A percentile compares a stretch with the other conserved stretches of the same genome.
phyloP scores from a whole-genome alignment of 2,888 invertebrate species.

The Clusia tigrina region DNA sequence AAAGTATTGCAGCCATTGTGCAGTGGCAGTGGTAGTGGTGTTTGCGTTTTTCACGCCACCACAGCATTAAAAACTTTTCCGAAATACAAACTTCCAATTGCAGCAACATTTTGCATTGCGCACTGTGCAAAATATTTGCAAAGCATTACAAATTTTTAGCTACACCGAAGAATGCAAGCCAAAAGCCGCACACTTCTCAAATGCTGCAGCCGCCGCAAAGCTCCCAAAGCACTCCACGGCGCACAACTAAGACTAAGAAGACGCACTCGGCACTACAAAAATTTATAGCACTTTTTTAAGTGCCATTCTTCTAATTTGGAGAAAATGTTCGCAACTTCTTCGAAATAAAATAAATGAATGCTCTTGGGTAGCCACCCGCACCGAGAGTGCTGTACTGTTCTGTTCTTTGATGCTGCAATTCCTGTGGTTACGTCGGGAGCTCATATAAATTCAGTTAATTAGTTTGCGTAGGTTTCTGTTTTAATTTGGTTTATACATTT shows the following conservation, averaged over 20 bases:
- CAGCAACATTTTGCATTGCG: neutral
- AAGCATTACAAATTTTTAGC: neutral
- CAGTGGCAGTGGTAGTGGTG: too few relatives aligned
- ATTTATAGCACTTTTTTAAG: constrained; percentile 10
- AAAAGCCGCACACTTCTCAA: neutral
- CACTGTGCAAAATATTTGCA: neutral
- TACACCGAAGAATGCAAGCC: neutral
- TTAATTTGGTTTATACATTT: constrained; percentile 16
- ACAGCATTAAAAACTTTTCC: too few relatives aligned
- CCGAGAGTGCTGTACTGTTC: neutral
- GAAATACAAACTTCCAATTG: neutral
- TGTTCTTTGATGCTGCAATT: neutral
- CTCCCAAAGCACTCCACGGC: neutral
- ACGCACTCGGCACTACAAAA: neutral
- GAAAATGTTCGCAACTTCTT: constrained; percentile 7
- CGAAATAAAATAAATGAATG: neutral
- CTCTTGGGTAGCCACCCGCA: neutral
- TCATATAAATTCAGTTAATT: constrained; percentile 43
- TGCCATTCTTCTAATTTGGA: constrained; percentile 4
- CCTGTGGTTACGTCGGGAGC: constrained; percentile 31
- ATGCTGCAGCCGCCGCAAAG: neutral
- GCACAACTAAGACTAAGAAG: too few relatives aligned
- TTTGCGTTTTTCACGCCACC: too few relatives aligned
- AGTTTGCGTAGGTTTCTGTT: constrained; percentile 37
- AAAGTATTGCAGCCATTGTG: too few relatives aligned